A percentile compares a stretch with the other conserved stretches of the same genome.
Conservation (phyloP, 2,113 vertebrate species). For the Mus pahari region DNA sequence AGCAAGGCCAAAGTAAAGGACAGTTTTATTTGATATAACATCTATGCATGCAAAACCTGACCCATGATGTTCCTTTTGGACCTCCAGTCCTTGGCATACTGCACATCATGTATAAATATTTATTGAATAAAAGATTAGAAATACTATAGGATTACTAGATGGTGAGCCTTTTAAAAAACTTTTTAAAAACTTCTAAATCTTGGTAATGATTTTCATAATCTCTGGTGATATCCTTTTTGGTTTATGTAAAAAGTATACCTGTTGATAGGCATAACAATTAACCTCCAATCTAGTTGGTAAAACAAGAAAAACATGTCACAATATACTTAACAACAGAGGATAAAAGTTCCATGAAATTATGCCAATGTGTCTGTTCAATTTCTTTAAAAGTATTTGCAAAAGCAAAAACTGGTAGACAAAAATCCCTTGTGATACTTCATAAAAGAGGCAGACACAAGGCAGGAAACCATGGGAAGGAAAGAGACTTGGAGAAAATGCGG, state of each 20-base stretch:
- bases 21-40: constrained; percentile 1
- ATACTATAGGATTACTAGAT: background rate
- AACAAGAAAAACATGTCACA: constrained; percentile 30
- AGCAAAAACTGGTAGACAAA: background rate
- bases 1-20: background rate
- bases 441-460: background rate
- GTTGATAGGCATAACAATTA: background rate
- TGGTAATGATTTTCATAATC: constrained; percentile 33
- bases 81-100: background rate
- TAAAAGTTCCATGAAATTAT: background rate
- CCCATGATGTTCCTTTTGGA: background rate
- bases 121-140: constrained; percentile 61
- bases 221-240: background rate
- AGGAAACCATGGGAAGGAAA: background rate
- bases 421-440: background rate
- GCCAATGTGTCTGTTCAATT: background rate
- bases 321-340: background rate
- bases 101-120: constrained; percentile 35
- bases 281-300: constrained; percentile 22
- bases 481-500: background rate
- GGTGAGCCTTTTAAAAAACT: constrained; percentile 8
- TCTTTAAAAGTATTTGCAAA: background rate
- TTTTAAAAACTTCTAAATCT: background rate
- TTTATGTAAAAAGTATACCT: constrained; percentile 26
- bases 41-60: background rate